Percentiles rank a stretch among this genome's conserved stretches.
phyloP scores from a whole-genome alignment of 1,140 invertebrate species.

The Pinna nobilis region DNA sequence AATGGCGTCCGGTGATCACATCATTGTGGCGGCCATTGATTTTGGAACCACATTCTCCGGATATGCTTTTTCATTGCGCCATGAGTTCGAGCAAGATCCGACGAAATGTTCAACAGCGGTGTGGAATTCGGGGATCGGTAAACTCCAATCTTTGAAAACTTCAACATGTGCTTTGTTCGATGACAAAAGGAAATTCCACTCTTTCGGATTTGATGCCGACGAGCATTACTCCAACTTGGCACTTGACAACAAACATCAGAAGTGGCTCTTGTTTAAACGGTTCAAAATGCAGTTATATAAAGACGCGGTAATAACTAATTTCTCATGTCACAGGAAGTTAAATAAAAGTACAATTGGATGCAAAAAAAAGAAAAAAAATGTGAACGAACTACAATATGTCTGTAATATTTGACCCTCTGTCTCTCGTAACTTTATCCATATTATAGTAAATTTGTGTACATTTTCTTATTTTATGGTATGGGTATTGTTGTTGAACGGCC shows the following conservation, averaged over 20 bases:
- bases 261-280: conserved; percentile 12
- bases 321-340: not conserved
- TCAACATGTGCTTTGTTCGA: conserved; percentile 26
- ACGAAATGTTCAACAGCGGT: conserved; percentile 1
- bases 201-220: conserved; percentile 40
- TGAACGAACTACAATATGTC: no score
- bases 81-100: conserved; percentile 14
- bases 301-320: not conserved
- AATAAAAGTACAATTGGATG: no score
- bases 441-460: no score
- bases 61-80: conserved; percentile 19
- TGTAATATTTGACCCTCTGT: no score
- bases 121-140: not conserved
- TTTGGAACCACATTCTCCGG: conserved; percentile 38
- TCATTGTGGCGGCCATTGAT: conserved; percentile 32
- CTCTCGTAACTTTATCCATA: no score
- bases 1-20: no score
- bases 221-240: conserved; percentile 28
- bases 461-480: no score
- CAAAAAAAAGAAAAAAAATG: no score
- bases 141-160: conserved; percentile 15
- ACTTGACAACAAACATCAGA: not conserved
- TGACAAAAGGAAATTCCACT: conserved; percentile 2
- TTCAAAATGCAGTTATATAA: conserved; percentile 39
- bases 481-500: no score